phyloP scores from a whole-genome alignment of 2,113 vertebrate species.

The Centrocercus urophasianus region DNA sequence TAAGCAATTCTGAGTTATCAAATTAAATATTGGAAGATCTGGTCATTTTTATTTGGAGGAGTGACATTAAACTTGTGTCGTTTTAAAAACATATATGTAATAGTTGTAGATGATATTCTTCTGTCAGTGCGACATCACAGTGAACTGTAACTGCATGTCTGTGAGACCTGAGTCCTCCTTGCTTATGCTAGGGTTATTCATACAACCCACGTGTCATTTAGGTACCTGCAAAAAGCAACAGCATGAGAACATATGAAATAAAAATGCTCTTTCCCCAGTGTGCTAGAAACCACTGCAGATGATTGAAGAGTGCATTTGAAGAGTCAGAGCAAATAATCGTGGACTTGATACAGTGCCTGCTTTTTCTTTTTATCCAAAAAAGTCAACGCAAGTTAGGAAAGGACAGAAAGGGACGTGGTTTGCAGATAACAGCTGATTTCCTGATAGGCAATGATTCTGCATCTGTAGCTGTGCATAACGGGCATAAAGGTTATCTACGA shows the following conservation, averaged over 20 bases:
- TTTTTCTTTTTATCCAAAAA: not conserved
- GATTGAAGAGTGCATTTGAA: not conserved
- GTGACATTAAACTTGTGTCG: not conserved
- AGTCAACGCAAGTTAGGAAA: not conserved
- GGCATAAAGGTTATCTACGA: constrained; percentile 5
- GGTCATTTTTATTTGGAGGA: not conserved
- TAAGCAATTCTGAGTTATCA: not conserved
- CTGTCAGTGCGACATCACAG: not conserved
- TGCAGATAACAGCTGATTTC: not conserved
- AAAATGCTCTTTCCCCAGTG: not conserved
- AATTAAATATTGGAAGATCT: not conserved
- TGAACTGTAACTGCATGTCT: not conserved
- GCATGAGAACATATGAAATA: not conserved
- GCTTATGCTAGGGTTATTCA: not conserved
- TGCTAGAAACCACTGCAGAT: not conserved
- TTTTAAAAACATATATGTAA: not conserved
- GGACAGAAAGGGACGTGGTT: not conserved
- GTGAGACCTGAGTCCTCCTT: not conserved
- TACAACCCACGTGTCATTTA: not conserved
- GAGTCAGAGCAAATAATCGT: constrained; percentile 18
- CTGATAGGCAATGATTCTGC: not conserved
- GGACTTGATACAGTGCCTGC: not conserved
- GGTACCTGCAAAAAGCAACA: not conserved
- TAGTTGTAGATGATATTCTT: not conserved
- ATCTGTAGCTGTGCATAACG: not conserved